A percentile compares a stretch with the other conserved stretches of the same genome.
Conservation (phyloP, 2,113 vertebrate genomes). For the Aspidoscelis tigris region DNA sequence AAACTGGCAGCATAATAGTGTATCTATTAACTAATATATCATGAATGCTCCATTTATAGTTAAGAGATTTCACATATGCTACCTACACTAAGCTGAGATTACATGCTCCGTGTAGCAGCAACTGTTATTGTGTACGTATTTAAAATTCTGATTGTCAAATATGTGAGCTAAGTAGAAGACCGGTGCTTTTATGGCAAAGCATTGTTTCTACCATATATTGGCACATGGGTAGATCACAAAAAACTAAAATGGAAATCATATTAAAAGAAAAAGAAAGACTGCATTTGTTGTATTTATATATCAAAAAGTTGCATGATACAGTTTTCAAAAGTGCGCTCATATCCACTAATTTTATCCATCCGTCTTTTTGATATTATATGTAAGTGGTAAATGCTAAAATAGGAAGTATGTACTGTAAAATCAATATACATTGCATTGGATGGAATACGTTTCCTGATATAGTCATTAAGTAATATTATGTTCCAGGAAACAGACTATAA, state of each 20-base stretch:
- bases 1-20: conserved; percentile 19
- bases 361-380: background rate
- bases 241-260: background rate
- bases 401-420: background rate
- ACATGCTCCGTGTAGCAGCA: background rate
- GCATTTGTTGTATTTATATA: background rate
- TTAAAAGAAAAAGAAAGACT: background rate
- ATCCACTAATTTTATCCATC: background rate
- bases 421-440: background rate
- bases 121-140: background rate
- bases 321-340: background rate
- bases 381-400: background rate
- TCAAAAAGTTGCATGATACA: background rate
- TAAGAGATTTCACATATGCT: background rate
- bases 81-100: background rate
- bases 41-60: conserved; percentile 7
- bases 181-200: background rate
- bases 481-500: background rate
- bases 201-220: background rate
- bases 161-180: background rate
- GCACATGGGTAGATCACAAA: background rate
- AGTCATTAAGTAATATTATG: background rate
- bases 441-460: background rate
- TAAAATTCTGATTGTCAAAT: conserved; percentile 24
- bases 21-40: background rate